Evolutionary conservation across 2,113 vertebrate species (phyloP).

Genomic region (Pheucticus melanocephalus): DNA sequence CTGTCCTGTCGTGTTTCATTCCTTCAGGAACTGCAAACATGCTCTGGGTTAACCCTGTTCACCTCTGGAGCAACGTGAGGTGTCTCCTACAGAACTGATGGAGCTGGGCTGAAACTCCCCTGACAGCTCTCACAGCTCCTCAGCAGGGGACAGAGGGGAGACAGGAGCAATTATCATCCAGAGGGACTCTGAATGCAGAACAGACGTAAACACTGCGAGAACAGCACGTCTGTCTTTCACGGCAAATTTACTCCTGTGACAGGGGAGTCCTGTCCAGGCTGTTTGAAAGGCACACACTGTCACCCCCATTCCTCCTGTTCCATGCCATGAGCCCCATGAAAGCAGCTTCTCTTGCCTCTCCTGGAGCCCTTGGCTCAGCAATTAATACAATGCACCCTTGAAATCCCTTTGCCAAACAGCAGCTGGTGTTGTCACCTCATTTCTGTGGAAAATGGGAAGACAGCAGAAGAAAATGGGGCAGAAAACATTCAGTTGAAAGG

Average conservation of each 20-base stretch:
- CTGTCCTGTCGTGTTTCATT: neutral
- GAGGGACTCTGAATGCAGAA: neutral
- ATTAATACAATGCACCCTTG: neutral
- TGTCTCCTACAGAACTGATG: neutral
- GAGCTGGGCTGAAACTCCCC: neutral
- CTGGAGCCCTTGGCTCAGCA: neutral
- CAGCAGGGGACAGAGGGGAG: neutral
- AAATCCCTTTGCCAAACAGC: neutral
- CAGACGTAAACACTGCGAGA: neutral
- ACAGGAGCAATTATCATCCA: slow-evolving; percentile 31
- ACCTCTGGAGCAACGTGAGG: neutral
- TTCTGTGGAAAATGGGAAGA: neutral
- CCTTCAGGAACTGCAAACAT: neutral
- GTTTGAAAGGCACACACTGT: neutral
- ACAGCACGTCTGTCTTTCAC: neutral
- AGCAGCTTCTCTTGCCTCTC: neutral
- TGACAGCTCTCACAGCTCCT: neutral
- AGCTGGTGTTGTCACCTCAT: neutral
- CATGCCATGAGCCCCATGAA: neutral
- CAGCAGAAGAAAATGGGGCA: slow-evolving; percentile 4
- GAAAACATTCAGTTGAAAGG: neutral
- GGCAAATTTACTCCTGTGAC: neutral
- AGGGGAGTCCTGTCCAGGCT: neutral
- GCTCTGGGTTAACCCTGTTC: neutral
- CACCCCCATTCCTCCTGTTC: neutral